phyloP scores from a whole-genome alignment of 2,888 invertebrate genomes.

The Brachyptera putata region DNA sequence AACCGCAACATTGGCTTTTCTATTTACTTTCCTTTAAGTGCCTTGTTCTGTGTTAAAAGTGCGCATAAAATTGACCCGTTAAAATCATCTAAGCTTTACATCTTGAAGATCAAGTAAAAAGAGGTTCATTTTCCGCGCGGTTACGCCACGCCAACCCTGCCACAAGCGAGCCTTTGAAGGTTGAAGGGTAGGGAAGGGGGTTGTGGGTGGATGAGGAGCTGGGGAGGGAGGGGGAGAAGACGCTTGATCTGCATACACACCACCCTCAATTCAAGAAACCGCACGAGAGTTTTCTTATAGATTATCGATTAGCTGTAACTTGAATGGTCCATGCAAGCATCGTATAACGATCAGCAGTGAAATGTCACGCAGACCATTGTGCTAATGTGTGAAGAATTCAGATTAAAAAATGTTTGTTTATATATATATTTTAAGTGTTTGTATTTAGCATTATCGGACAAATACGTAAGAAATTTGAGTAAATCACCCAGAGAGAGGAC shows the following conservation, averaged over 20 bases:
- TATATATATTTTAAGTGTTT: too few species aligned
- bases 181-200: constrained; percentile 11
- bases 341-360: too few species aligned
- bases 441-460: too few species aligned
- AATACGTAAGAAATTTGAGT: too few species aligned
- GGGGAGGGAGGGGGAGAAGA: neutral
- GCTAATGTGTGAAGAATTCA: too few species aligned
- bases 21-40: constrained; percentile 10
- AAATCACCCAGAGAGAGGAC: too few species aligned
- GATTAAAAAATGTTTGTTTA: too few species aligned
- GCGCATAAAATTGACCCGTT: constrained; percentile 32
- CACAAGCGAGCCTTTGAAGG: constrained; percentile 25
- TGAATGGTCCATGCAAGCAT: neutral
- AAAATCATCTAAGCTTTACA: constrained; percentile 28
- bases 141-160: constrained; percentile 21
- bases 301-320: constrained; percentile 23
- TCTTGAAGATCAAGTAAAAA: constrained; percentile 21
- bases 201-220: neutral
- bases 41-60: constrained; percentile 21
- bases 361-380: too few species aligned
- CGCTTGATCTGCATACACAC: constrained; percentile 25
- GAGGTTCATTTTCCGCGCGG: constrained; percentile 31
- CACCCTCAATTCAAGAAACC: constrained; percentile 16
- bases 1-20: neutral
- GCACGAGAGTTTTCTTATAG: constrained; percentile 25